These are phyloP conservation scores for Ganaspis sp. DNA, from an alignment of 1,140 invertebrate species.

Conservation along the genomic window DNA sequence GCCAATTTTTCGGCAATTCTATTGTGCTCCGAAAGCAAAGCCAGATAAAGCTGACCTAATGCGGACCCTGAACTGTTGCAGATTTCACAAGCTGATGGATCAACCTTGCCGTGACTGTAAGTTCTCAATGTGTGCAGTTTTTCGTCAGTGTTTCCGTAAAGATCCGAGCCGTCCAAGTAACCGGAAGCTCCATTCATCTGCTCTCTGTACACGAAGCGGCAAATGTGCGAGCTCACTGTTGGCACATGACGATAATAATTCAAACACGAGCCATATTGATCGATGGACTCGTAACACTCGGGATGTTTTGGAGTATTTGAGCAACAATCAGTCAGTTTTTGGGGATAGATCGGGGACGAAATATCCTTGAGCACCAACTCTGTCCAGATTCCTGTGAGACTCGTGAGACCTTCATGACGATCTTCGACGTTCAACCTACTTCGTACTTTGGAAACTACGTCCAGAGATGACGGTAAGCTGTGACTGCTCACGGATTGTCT, in stretches of 20 bases:
- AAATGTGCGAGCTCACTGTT: slow-evolving; percentile 80
- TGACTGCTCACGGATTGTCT: slow-evolving; percentile 76
- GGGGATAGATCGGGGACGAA: slow-evolving; percentile 80
- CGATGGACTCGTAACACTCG: slow-evolving; percentile 77
- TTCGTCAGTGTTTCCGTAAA: slow-evolving; percentile 88
- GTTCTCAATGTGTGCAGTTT: slow-evolving; percentile 82
- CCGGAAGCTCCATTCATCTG: slow-evolving; percentile 93
- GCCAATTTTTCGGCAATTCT: slow-evolving; percentile 85
- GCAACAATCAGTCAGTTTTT: slow-evolving; percentile 61
- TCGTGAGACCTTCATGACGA: slow-evolving; percentile 84
- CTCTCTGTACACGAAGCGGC: slow-evolving; percentile 83
- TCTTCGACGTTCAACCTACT: slow-evolving; percentile 31
- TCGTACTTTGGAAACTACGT: slow-evolving; percentile 68
- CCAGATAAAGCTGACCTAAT: slow-evolving; percentile 81
- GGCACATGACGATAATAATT: slow-evolving; percentile 87
- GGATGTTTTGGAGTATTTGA: slow-evolving; percentile 61
- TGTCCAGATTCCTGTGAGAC: slow-evolving; percentile 88
- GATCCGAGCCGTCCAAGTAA: slow-evolving; percentile 90
- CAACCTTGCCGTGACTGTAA: slow-evolving; percentile 85
- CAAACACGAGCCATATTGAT: slow-evolving; percentile 76
- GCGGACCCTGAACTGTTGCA: slow-evolving; percentile 71
- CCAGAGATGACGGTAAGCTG: slow-evolving; percentile 78
- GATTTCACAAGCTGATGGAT: slow-evolving; percentile 79
- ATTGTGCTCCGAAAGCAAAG: slow-evolving; percentile 89
- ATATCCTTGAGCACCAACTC: slow-evolving; percentile 88